Base-by-base conservation (phyloP, 2,113 vertebrate species). In the Eurypyga helias region DNA sequence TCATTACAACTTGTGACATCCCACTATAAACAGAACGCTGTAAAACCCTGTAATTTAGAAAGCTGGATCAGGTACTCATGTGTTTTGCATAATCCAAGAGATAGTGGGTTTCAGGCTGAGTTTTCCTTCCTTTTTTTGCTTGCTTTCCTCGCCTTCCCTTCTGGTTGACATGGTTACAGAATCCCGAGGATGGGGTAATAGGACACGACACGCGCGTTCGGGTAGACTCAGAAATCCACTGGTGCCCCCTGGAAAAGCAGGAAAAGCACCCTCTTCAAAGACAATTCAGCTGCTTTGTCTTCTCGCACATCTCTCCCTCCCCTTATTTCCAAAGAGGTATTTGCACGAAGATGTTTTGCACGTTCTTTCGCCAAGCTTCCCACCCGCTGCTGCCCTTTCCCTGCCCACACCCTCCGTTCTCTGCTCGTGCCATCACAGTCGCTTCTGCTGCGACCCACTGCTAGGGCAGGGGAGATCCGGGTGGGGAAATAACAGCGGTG, bases 151-250 rank as follows among this genome's bases (percentile, higher is more conserved):
- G 18, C 13, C 93, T 96, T 95, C 89, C 87, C 67, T 84, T 52
- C 77, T 51, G 90, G 89, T 95, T 96, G 97, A 97, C 94, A 92
- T 95, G 97, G 96, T 97, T 96, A 97, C 95, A 36, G 90, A 83
- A 87, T 89, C 86, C 93, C 41, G 82, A 87, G 66, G 87, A 89
- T n/a, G 83, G 94, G 93, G 94, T 85, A 95, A 88, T 7, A 91
- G 87, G 64, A 93, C 67, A 20, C 0, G 8, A 78, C 79, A 61
- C 57, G 60, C 1, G 33, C 21, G 15, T 24, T 71, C 12, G 66
- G 65, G 38, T 23, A 91, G 73, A 11, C 90, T 79, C 85, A 38
- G 82, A 94, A 96, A 94, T 33, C 78, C 54, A 38, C 41, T 3
- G 20, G 12, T 64, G 43, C 46, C 84, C 96, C 71, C 62, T 43